phyloP scores from a whole-genome alignment of 2,888 invertebrate species.

The Dicyrtoma fusca region DNA sequence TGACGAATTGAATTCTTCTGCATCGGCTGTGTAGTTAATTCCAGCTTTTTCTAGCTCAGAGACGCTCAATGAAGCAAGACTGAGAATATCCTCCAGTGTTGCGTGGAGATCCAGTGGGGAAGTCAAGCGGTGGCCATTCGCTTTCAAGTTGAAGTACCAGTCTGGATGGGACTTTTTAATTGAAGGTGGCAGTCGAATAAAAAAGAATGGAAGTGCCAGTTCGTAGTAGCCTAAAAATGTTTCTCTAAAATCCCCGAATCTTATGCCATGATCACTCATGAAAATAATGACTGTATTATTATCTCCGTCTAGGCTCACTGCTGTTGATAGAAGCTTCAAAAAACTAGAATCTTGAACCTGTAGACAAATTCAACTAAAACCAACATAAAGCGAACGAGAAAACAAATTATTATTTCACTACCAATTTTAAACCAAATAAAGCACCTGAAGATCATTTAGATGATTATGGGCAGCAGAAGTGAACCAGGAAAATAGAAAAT shows the following conservation, averaged over 20 bases:
- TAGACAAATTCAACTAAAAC: no score
- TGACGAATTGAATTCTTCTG: no score
- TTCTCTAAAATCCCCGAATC: constrained; percentile 74
- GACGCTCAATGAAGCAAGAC: constrained; percentile 26
- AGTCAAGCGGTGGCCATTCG: constrained; percentile 70
- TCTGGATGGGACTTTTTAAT: constrained; percentile 62
- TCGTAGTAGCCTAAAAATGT: constrained; percentile 80
- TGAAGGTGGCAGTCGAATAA: constrained; percentile 69
- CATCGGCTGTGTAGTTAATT: no score
- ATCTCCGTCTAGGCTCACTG: constrained; percentile 1
- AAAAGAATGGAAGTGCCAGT: constrained; percentile 75
- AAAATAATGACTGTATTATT: constrained; percentile 39
- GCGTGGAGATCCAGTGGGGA: constrained; percentile 77
- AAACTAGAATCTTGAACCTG: constrained; percentile 12
- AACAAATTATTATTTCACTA: no score
- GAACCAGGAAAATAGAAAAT: constrained; percentile 55
- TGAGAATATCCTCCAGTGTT: constrained; percentile 61
- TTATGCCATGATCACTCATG: constrained; percentile 78
- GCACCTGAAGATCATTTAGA: constrained; percentile 48
- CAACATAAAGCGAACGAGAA: no score
- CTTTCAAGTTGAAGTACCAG: constrained; percentile 64
- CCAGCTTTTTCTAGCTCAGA: no score
- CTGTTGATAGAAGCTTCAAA: not conserved
- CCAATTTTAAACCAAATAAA: no score
- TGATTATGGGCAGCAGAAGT: constrained; percentile 57